Percentiles rank a stretch among this genome's conserved stretches.
These are phyloP conservation scores for Trachelus iudaicus DNA, from an alignment of 2,888 invertebrate genomes.

Conservation along the genomic window DNA sequence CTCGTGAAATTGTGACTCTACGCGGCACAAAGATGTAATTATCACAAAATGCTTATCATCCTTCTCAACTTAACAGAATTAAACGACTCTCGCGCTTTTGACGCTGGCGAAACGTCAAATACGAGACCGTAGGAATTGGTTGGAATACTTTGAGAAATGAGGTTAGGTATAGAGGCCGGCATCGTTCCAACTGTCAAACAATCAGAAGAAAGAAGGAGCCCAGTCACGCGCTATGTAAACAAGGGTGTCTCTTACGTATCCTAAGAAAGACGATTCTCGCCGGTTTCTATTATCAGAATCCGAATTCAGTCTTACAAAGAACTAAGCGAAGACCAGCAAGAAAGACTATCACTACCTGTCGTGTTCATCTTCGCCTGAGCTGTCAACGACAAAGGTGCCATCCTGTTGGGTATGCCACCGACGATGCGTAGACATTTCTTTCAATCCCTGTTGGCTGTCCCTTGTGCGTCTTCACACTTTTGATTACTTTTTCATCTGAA, in stretches of 20 bases:
- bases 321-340: not conserved
- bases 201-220: not conserved
- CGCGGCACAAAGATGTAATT: not conserved
- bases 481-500: not conserved
- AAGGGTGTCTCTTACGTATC: not conserved
- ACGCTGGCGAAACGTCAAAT: not conserved
- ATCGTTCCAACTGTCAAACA: not conserved
- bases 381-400: conserved; percentile 18
- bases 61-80: not conserved
- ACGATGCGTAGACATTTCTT: conserved; percentile 23
- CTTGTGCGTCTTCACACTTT: not conserved
- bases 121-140: no score
- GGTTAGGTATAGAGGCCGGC: not conserved
- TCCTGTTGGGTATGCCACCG: conserved; percentile 21
- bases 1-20: not conserved
- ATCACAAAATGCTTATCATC: not conserved
- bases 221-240: not conserved
- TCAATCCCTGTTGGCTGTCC: not conserved
- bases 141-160: not conserved
- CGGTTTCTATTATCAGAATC: not conserved
- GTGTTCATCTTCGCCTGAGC: conserved; percentile 16
- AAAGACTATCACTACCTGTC: conserved; percentile 11
- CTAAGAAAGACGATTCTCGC: not conserved
- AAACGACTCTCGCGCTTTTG: not conserved
- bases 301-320: not conserved